Base-by-base conservation (phyloP, 2,888 invertebrate species). In the Mythimna vitellina region DNA sequence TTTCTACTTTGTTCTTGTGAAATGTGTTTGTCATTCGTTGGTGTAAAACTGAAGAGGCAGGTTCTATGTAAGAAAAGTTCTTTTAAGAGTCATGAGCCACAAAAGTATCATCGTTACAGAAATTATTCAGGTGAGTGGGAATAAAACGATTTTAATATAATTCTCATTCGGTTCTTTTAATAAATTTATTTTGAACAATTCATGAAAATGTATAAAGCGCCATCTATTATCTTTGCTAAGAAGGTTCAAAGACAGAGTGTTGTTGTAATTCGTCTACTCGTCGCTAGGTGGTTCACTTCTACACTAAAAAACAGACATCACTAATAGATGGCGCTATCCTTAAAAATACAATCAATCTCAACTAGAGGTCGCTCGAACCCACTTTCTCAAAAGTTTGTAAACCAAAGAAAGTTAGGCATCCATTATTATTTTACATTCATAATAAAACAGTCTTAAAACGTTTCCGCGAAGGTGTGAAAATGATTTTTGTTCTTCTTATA, bases 391-490 rank as follows among this genome's bases (percentile, higher is more conserved):
- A 85, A 82, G 76, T 69, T 81, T 76, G 73, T 68, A 70, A 82
- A 78, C 74, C 78, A 87, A 92, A 91, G 93, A 94, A 94, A 93
- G 93, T 93, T 91, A 87, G 87, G 88, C 87, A 87, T 91, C 89
- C 91, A 93, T 94, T 92, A 94, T 93, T 93, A 94, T 92, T 95
- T 95, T 93, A 94, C 92, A 94, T 90, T 91, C 90, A 89, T 92
- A 93, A 93, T 94, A 94, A 94, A 94, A 93, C 87, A 89, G 87
- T 90, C 87, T 90, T 90, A 90, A 92, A 92, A 91, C 91, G 93
- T 93, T 94, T 93, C 93, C 91, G 92, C 92, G 93, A 93, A 96
- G 96, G 96, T 96, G 96, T 96, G 95, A 96, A 95, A 95, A 95
- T 95, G 80, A 94, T 94, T 95, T 94, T 93, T 92, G 93, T 94